phyloP scores from a whole-genome alignment of 2,888 invertebrate genomes.

The Drosophila mercatorum region DNA sequence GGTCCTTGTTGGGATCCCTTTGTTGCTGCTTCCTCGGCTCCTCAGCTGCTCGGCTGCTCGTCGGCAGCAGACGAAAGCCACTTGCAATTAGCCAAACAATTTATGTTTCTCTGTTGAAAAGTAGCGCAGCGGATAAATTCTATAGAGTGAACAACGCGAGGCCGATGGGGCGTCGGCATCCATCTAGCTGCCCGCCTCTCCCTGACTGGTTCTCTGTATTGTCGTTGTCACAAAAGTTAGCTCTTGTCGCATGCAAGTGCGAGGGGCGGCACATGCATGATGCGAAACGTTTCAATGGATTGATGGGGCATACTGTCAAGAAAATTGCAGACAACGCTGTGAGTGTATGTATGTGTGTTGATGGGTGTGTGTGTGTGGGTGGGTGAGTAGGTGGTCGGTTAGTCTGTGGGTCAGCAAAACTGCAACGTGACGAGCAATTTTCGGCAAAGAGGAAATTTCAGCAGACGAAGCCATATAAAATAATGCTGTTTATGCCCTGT shows the following conservation, averaged over 20 bases:
- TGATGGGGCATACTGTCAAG: conserved; percentile 53
- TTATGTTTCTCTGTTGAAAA: conserved; percentile 65
- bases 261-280: conserved; percentile 26
- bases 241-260: background rate
- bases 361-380: background rate
- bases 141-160: background rate
- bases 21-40: conserved; percentile 6
- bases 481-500: conserved; percentile 27
- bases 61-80: conserved; percentile 46
- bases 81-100: conserved; percentile 76
- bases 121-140: conserved; percentile 21
- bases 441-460: conserved; percentile 35
- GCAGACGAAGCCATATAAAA: conserved; percentile 10
- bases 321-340: conserved; percentile 2
- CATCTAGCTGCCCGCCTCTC: background rate
- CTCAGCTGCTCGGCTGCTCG: background rate
- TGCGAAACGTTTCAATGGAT: conserved; percentile 41
- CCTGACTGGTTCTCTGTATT: conserved; percentile 5
- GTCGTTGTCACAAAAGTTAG: conserved; percentile 37
- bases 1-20: conserved; percentile 10
- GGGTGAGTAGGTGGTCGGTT: background rate
- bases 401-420: conserved; percentile 18
- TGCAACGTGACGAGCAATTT: conserved; percentile 36
- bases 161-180: background rate
- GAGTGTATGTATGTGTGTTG: no score